Percentiles rank a stretch among this genome's conserved stretches.
Evolutionary conservation across 2,113 vertebrate genomes (phyloP).

Genomic region (Macquaria ambigua): DNA sequence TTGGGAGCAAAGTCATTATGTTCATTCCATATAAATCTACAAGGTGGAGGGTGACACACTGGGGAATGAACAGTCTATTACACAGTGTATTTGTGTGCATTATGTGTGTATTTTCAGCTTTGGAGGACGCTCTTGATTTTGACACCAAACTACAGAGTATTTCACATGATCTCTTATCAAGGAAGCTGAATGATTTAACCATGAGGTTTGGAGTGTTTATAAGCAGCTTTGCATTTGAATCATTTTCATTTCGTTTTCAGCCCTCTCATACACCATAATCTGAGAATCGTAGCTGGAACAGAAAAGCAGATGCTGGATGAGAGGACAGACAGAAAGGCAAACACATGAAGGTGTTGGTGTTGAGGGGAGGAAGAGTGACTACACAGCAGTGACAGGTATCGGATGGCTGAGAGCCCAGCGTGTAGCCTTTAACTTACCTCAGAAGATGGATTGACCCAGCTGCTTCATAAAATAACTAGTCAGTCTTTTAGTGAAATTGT

Average conservation of each 20-base stretch:
- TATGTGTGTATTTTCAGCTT: neutral
- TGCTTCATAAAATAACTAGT: conserved; percentile 72
- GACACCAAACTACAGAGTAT: conserved; percentile 18
- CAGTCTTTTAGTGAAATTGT: conserved; percentile 82
- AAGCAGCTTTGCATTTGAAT: conserved; percentile 29
- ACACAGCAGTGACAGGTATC: conserved; percentile 36
- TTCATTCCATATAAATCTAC: conserved; percentile 65
- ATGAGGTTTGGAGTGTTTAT: conserved; percentile 20
- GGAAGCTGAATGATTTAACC: conserved; percentile 13
- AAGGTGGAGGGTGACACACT: conserved; percentile 41
- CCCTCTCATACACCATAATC: conserved; percentile 11
- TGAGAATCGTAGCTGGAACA: conserved; percentile 13
- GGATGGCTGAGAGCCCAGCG: conserved; percentile 16
- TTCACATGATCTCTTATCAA: conserved; percentile 12
- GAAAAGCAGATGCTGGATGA: conserved; percentile 35
- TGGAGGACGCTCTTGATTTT: conserved; percentile 13
- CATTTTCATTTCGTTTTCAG: conserved; percentile 12
- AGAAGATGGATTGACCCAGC: conserved; percentile 77
- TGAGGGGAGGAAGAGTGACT: conserved; percentile 16
- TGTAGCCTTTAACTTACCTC: conserved; percentile 77
- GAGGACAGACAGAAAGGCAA: neutral
- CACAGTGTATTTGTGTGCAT: neutral
- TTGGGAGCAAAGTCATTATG: conserved; percentile 62
- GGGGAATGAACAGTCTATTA: conserved; percentile 22
- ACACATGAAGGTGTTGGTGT: conserved; percentile 21